Base-by-base conservation (phyloP, 2,797 vertebrate genomes). In the Parotocinclus haroldoi region DNA sequence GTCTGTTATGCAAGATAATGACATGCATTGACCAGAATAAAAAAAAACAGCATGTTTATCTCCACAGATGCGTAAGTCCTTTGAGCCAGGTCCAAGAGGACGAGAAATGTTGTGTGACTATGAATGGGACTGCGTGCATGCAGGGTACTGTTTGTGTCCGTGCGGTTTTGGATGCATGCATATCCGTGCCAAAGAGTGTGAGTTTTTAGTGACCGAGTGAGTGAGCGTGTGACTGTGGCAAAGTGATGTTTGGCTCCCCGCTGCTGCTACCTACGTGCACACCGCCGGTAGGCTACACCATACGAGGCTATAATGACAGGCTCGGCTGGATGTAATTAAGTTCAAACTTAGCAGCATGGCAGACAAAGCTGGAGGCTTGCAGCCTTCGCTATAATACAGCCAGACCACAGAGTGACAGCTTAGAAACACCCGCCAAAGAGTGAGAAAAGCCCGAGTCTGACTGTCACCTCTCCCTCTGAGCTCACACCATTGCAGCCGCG, bases 271-370 rank as follows among this genome's bases (percentile, higher is more conserved):
- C 76, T 80, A 71, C 66, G 7, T 73, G 66, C 68, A 51, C 65
- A 66, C 68, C 11, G 66, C 56, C 46, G 70, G 75, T 27, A 9
- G 40, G 40, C 10, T 73, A 63, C 56, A 61, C 68, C 62, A 70
- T 46, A 60, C 63, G 40, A 40, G 52, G 56, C 60, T 71, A 50
- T 79, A 79, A 81, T 80, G 75, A 80, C 77, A 79, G 72, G 67
- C 68, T 45, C 53, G 53, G 40, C 58, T 75, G 57, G 49, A 68
- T 73, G 65, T 77, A 82, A 82, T 71, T 78, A 83, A 78, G 71
- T 79, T 80, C 81, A 82, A 82, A 82, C 80, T 76, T 79, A 82
- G 79, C 79, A 76, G 76, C 62, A 11, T 69, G 75, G 75, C 56
- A 58, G 75, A 66, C 66, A 16, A 58, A 73, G 69, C 68, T 57